These are phyloP conservation scores for human (Homo sapiens) DNA, from an alignment of 2,113 vertebrate genomes.

Conservation along the genomic window GRCh38 chr4:109446501-109447000, in stretches of 20 bases:
- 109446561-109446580: background rate
- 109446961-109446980: background rate
- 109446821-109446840: slow-evolving; percentile 12
- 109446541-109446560: background rate
- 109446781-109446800: background rate
- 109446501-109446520: background rate
- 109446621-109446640: background rate
- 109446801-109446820: background rate
- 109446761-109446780: background rate
- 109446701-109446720: background rate
- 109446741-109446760: background rate
- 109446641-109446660: background rate
- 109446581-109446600: background rate
- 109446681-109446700: background rate
- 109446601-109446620: background rate
- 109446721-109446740: background rate
- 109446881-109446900: background rate
- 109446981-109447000: background rate
- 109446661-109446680: slow-evolving; percentile 4
- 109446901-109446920: background rate
- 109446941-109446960: background rate
- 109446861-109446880: background rate
- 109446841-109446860: background rate
- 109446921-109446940: background rate
- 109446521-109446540: background rate